phyloP scores from a whole-genome alignment of 1,140 invertebrate species.

The Archivesica marissinica region DNA sequence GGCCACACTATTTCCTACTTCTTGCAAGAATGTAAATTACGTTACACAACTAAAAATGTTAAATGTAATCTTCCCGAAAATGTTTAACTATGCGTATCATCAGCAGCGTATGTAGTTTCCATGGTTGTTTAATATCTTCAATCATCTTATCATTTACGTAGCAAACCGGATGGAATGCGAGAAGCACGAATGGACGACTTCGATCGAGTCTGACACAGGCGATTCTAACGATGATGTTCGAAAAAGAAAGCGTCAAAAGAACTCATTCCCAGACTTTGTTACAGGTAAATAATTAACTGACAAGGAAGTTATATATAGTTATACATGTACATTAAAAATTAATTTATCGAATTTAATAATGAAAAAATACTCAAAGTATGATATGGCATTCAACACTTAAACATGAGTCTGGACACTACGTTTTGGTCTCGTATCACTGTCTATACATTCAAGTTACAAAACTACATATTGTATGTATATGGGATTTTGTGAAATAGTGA shows the following conservation, averaged over 20 bases:
- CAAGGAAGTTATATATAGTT: too few species aligned
- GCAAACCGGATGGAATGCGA: constrained; percentile 2
- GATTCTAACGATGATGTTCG: not conserved
- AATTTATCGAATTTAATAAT: too few species aligned
- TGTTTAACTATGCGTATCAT: not conserved
- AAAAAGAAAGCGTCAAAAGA: constrained; percentile 18
- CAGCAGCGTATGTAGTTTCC: not conserved
- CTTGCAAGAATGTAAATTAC: not conserved
- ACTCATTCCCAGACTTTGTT: constrained; percentile 9
- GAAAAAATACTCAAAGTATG: too few species aligned
- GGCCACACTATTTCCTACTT: not conserved
- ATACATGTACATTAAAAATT: too few species aligned
- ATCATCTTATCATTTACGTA: not conserved
- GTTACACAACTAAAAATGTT: not conserved
- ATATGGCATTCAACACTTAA: too few species aligned
- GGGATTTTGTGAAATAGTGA: too few species aligned
- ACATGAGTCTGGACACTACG: too few species aligned
- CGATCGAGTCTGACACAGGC: not conserved
- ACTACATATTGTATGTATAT: too few species aligned
- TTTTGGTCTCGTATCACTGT: too few species aligned
- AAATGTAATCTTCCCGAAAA: not conserved
- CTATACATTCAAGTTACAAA: too few species aligned
- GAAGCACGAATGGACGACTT: not conserved
- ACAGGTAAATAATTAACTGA: constrained; percentile 8
- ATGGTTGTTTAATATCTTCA: not conserved